Conservation (phyloP, 1,140 invertebrate species). For the Ectropis grisescens region DNA sequence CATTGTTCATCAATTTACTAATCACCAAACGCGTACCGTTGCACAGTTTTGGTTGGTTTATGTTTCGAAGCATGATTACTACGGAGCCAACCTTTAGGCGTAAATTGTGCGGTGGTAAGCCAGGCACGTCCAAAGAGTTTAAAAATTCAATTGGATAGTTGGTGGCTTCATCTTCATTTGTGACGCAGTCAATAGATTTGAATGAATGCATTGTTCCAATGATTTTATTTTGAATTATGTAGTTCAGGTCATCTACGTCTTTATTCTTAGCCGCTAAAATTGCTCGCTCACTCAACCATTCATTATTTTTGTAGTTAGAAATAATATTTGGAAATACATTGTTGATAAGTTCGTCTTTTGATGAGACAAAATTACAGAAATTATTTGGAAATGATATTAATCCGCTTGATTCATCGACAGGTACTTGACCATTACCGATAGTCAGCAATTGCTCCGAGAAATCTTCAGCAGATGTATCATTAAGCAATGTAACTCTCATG, state of each 20-base stretch:
- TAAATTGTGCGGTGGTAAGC: conserved; percentile 22
- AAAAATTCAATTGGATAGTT: no score
- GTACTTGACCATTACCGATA: conserved; percentile 37
- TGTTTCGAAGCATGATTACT: conserved; percentile 17
- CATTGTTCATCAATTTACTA: conserved; percentile 18
- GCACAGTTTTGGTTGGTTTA: conserved; percentile 21
- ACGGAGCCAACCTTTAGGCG: conserved; percentile 19
- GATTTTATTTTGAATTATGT: conserved; percentile 20
- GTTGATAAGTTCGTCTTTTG: conserved; percentile 33
- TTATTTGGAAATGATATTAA: conserved; percentile 35
- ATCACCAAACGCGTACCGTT: conserved; percentile 16
- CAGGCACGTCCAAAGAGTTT: conserved; percentile 18
- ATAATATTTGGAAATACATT: conserved; percentile 22
- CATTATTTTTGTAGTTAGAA: conserved; percentile 21
- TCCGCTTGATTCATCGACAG: conserved; percentile 28
- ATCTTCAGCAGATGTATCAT: conserved; percentile 15
- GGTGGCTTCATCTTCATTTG: conserved; percentile 19
- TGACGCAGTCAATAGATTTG: conserved; percentile 24
- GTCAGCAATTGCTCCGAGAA: conserved; percentile 15
- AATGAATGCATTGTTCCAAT: conserved; percentile 19
- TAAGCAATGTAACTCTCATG: conserved; percentile 14
- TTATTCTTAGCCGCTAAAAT: conserved; percentile 20
- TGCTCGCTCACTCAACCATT: conserved; percentile 29
- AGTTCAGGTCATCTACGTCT: conserved; percentile 23
- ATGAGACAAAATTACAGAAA: conserved; percentile 31